phyloP scores from a whole-genome alignment of 1,140 invertebrate genomes.

The Leptinotarsa lineolata region DNA sequence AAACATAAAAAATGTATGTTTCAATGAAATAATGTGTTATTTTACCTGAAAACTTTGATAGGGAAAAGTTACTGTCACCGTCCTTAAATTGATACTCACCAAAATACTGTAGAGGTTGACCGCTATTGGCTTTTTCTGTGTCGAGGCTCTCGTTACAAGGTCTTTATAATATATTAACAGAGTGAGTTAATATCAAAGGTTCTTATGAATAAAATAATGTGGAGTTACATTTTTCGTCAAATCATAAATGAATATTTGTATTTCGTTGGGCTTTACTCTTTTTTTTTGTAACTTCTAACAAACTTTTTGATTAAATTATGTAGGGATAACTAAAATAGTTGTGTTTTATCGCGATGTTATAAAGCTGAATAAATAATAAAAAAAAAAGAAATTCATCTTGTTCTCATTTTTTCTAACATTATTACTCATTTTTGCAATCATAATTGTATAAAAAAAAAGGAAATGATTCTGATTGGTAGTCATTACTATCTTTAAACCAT shows the following conservation, averaged over 20 bases:
- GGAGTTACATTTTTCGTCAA: background rate
- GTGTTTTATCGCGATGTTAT: no score
- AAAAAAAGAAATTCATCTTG: no score
- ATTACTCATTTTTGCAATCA: no score
- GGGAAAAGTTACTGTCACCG: constrained; percentile 20
- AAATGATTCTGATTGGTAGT: no score
- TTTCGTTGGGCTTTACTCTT: background rate
- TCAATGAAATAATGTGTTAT: background rate
- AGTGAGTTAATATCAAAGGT: constrained; percentile 55
- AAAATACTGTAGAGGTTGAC: constrained; percentile 33
- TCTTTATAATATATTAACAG: constrained; percentile 57
- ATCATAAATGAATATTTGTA: background rate
- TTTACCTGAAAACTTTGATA: constrained; percentile 18
- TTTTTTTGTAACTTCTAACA: background rate
- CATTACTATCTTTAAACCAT: no score
- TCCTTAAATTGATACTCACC: constrained; percentile 47
- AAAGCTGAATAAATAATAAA: no score
- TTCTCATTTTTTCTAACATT: no score
- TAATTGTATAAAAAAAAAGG: no score
- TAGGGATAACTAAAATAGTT: no score
- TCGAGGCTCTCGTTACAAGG: constrained; percentile 50
- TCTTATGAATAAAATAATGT: constrained; percentile 26
- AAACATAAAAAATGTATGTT: background rate
- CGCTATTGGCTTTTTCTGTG: constrained; percentile 39
- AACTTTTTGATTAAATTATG: no score